Evolutionary conservation across 2,113 vertebrate genomes (phyloP), one percentile per base, ranked within the genome.

Genomic region (Natator depressus): DNA sequence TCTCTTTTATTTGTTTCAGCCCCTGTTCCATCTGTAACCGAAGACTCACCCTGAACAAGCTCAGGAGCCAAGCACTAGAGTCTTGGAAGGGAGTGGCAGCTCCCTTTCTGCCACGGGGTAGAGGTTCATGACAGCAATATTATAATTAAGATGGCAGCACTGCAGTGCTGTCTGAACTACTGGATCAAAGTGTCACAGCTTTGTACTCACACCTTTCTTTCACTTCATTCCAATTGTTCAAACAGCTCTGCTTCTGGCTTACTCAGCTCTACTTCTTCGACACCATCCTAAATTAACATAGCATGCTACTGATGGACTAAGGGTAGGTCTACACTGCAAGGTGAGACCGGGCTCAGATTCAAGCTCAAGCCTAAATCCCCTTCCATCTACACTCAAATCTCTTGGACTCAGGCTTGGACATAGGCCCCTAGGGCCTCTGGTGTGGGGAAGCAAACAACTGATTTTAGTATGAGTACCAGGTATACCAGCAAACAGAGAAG

Each of bases 181-280:
- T 86, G 79, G 47, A 84, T 53, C 89, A 35, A 95, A 96, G 82
- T 13, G 85, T 82, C 51, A 91, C 7, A 87, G 54, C 50, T 19
- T 31, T 82, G 49, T 24, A 78, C 82, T 85, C 82, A 90, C 94
- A 80, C 69, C 94, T 78, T 87, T 93, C 94, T 78, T 87, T 93
- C 59, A 88, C 84, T 54, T 65, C n/a, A 35, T 29, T 53, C 72
- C 29, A 80, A 91, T 42, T 3, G 87, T 89, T 89, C 86, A 82
- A 95, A 89, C 50, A 78, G 91, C 82, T 91, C 93, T 90, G 55
- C 31, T 94, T 47, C 24, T n/a, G 84, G 76, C 47, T 96, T 94
- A 50, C 88, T 95, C 92, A 87, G 76, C 82, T 50, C 90, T 80
- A 76, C 55, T 42, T 49, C 84, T 82, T 76, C 51, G 17, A 75